Evolutionary conservation across 2,113 vertebrate species (phyloP).

Genomic region (Limnothrissa miodon): DNA sequence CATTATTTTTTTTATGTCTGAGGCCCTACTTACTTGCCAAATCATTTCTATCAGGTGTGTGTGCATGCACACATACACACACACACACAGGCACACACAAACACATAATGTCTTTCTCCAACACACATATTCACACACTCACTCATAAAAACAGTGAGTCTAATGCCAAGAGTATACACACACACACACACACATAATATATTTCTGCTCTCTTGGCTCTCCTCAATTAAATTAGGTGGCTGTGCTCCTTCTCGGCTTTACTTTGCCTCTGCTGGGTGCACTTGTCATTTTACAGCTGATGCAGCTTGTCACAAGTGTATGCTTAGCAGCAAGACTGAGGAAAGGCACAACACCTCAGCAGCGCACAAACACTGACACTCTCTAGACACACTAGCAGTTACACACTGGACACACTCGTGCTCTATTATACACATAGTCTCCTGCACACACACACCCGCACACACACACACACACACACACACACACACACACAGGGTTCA

Average conservation of each 20-base stretch:
- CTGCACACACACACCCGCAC: background rate
- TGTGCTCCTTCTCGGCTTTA: background rate
- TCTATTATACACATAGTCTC: background rate
- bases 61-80: background rate
- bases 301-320: background rate
- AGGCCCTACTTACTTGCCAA: background rate
- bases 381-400: background rate
- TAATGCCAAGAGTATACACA: too few relatives aligned
- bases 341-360: background rate
- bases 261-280: background rate
- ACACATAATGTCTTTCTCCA: background rate
- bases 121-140: background rate
- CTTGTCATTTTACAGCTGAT: background rate
- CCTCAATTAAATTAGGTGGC: background rate
- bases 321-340: background rate
- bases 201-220: background rate
- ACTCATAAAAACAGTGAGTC: background rate
- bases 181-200: background rate
- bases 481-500: conserved; percentile 19
- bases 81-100: background rate
- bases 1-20: background rate
- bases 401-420: background rate
- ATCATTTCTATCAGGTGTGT: background rate
- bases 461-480: background rate
- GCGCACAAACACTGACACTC: background rate